phyloP scores from a whole-genome alignment of 2,888 invertebrate species.

The Polyommatus iphigenia region DNA sequence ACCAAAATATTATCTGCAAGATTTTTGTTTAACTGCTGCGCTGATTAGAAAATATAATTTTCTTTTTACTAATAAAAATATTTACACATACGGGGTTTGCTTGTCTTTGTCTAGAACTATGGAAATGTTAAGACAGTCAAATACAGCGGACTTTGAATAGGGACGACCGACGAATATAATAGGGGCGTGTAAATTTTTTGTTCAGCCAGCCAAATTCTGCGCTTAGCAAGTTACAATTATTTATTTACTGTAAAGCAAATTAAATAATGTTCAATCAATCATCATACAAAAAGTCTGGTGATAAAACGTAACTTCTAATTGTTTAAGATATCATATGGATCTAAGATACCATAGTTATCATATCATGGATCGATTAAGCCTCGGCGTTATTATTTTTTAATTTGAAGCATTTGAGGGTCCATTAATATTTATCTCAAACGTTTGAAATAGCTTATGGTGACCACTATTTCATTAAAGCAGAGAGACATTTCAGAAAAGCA shows the following conservation, averaged over 20 bases:
- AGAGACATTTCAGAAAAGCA: background rate
- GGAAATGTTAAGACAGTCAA: background rate
- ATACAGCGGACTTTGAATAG: background rate
- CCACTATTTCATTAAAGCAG: background rate
- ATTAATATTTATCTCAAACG: constrained; percentile 12
- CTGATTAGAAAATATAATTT: background rate
- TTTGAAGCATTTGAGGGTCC: background rate
- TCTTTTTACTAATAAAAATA: background rate
- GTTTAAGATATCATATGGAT: background rate
- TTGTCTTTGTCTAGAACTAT: background rate
- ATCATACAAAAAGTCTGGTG: background rate
- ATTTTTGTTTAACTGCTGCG: background rate
- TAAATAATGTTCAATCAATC: background rate
- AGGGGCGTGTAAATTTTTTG: no score
- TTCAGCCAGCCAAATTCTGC: no score
- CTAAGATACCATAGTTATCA: background rate
- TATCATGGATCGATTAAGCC: background rate
- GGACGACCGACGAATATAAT: no score
- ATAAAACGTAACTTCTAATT: background rate
- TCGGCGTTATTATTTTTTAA: background rate
- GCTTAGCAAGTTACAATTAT: no score
- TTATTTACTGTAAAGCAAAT: background rate
- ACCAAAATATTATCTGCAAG: no score
- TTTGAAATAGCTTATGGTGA: constrained; percentile 13
- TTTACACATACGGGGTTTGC: background rate